Base-by-base conservation (phyloP, 2,888 invertebrate genomes). In the Vandiemenella viatica region DNA sequence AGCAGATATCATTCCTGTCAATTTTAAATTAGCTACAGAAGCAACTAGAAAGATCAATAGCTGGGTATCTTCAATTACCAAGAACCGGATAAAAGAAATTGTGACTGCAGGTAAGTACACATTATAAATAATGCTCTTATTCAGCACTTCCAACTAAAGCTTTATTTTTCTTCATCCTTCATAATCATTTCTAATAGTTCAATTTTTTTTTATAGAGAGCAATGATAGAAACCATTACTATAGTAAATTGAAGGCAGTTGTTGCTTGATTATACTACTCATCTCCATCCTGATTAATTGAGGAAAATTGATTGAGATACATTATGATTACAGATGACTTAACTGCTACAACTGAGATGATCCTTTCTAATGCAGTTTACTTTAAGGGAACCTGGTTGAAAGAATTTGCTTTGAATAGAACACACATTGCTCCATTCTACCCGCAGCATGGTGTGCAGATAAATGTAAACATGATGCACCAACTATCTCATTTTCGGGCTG, bases 301-400 rank as follows among this genome's bases (percentile, higher is more conserved):
- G n/a, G n/a, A n/a, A n/a, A n/a, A n/a, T n/a, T n/a, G n/a, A n/a
- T n/a, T n/a, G n/a, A n/a, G n/a, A n/a, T n/a, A n/a, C n/a, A n/a
- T n/a, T n/a, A n/a, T n/a, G n/a, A n/a, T n/a, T n/a, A n/a, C 44
- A 55, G 55, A 46, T 7, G 48, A 53, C 2, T 40, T 57, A 18
- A 41, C 51, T 3, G 43, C 45, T n/a, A 26, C 50, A 15, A 57
- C 55, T 13, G 26, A 46, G 48, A 7, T 57, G 46, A 43, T 57
- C 15, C 47, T 57, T 20, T 53, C 54, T 22, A 55, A 55, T 43
- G 55, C 51, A 15, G 50, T 57, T 17, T 57, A 52, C 50, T 55
- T 57, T 49, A 53, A 52, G 26, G 57, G 57, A 6, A 45, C 46
- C 15, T 57, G 57, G 57, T 42, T 48, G 40, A 43, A 48, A 10